These are phyloP conservation scores for Lophochroa leadbeateri DNA, from an alignment of 2,113 vertebrate genomes.

Conservation along the genomic window DNA sequence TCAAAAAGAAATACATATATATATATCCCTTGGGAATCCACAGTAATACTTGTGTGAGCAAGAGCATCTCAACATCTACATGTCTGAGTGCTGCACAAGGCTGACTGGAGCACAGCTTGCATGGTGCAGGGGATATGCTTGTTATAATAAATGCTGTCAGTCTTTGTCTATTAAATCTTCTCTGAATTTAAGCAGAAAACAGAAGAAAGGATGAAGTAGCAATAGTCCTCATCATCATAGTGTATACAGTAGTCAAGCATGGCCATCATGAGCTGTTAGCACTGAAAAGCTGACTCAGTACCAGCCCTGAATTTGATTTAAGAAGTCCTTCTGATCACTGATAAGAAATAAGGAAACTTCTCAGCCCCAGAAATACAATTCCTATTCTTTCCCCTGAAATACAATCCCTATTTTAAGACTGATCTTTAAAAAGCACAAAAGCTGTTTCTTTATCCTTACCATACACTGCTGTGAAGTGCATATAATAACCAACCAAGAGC, in stretches of 20 bases:
- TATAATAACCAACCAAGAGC: not conserved
- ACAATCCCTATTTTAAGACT: not conserved
- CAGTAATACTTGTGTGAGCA: not conserved
- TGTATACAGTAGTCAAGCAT: not conserved
- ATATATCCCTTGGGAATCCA: not conserved
- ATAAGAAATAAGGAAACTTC: not conserved
- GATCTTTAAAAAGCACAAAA: not conserved
- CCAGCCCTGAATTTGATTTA: not conserved
- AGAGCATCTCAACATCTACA: not conserved
- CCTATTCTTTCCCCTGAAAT: not conserved
- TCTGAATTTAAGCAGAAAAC: not conserved
- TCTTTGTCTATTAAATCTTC: not conserved
- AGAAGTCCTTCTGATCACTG: not conserved
- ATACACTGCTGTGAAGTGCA: not conserved
- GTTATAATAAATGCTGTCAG: not conserved
- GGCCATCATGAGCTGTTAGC: not conserved
- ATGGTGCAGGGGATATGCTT: not conserved
- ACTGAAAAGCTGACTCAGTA: not conserved
- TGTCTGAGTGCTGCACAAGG: accelerated
- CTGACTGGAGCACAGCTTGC: not conserved
- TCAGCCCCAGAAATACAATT: not conserved
- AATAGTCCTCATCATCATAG: not conserved
- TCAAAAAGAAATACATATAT: not conserved
- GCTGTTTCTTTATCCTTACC: not conserved
- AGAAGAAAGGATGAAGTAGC: not conserved